Evolutionary conservation across 2,797 vertebrate species (phyloP).

Genomic region (Linurgus olivaceus): DNA sequence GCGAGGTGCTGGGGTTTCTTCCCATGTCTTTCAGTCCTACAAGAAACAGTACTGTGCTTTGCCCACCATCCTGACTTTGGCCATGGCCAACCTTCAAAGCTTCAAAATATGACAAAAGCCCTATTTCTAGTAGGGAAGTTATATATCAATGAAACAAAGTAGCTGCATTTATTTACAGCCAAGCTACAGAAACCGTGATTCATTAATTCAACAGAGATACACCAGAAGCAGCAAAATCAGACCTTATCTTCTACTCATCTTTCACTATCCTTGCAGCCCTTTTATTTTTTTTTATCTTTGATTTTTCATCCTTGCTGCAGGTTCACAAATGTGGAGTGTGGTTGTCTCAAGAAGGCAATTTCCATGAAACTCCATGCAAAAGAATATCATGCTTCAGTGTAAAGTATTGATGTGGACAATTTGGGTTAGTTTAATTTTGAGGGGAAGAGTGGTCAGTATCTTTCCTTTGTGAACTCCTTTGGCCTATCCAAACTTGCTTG

Average conservation of each 20-base stretch:
- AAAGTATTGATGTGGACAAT: neutral
- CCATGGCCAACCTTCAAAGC: neutral
- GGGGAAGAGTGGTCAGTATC: neutral
- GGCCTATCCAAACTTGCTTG: neutral
- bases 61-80: neutral
- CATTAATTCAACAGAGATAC: neutral
- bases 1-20: neutral
- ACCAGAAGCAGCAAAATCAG: neutral
- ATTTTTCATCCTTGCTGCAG: neutral
- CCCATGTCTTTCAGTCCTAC: neutral
- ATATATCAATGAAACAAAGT: neutral
- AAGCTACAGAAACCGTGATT: neutral
- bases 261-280: neutral
- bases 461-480: neutral
- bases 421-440: neutral
- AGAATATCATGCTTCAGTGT: neutral
- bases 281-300: neutral
- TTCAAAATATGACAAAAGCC: neutral
- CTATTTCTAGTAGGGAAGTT: neutral
- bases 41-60: neutral
- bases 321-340: accelerated
- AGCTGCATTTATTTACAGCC: neutral
- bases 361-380: neutral
- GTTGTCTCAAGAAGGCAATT: neutral
- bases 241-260: neutral